Conservation (phyloP, 2,113 vertebrate species). For the Epinephelus fuscoguttatus region DNA sequence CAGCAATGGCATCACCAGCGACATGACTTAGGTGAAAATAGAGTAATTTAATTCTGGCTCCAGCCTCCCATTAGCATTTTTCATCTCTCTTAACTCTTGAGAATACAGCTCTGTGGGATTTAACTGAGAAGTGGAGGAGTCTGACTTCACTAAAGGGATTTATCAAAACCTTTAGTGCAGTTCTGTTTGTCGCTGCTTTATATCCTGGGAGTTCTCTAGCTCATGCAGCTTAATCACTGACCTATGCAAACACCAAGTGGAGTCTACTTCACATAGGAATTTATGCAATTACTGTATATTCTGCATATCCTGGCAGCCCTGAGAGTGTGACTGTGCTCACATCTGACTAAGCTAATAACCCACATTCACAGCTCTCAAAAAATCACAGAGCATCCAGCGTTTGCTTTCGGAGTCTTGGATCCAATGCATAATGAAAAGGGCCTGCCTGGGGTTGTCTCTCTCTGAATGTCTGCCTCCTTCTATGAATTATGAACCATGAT, state of each 20-base stretch:
- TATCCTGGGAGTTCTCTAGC: constrained; percentile 51
- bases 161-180: constrained; percentile 60
- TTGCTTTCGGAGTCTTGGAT: constrained; percentile 40
- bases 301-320: constrained; percentile 31
- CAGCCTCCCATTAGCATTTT: constrained; percentile 53
- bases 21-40: constrained; percentile 19
- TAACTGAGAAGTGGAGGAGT: constrained; percentile 45
- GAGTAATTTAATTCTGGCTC: constrained; percentile 48
- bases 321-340: constrained; percentile 38
- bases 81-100: constrained; percentile 51
- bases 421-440: constrained; percentile 73
- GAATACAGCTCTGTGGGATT: constrained; percentile 53
- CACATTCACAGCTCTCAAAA: constrained; percentile 40
- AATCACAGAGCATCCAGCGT: constrained; percentile 33
- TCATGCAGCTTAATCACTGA: constrained; percentile 70
- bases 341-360: constrained; percentile 55
- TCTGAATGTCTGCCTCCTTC: constrained; percentile 71
- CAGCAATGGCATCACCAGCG: constrained; percentile 9
- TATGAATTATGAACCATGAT: constrained; percentile 86
- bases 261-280: constrained; percentile 49
- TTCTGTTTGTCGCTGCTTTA: constrained; percentile 60
- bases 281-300: constrained; percentile 56
- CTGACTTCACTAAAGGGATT: constrained; percentile 58
- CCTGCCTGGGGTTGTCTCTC: constrained; percentile 55
- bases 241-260: constrained; percentile 47